These are phyloP conservation scores for Syngnathus rostellatus DNA, from an alignment of 2,797 vertebrate genomes.

Conservation along the genomic window DNA sequence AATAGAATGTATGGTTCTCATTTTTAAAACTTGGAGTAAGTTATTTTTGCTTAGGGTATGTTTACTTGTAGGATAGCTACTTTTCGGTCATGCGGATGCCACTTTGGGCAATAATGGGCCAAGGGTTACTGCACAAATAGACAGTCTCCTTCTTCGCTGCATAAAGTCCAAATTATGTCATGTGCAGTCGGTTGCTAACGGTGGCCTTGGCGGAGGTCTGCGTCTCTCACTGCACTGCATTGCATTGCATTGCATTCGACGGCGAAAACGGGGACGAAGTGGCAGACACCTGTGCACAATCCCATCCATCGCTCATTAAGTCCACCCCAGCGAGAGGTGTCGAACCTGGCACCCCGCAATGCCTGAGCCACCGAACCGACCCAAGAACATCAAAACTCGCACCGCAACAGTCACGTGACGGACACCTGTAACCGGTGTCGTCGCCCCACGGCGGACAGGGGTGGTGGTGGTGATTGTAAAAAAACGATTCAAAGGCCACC, in stretches of 20 bases:
- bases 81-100: no score
- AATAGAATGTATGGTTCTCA: no score
- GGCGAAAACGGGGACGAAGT: not conserved
- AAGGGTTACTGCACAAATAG: not conserved
- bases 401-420: constrained; percentile 30
- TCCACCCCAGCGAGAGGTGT: not conserved
- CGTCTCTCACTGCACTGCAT: not conserved
- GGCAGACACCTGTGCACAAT: not conserved
- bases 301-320: not conserved
- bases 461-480: not conserved
- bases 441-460: not conserved
- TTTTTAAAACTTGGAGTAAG: no score
- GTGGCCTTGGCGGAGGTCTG: not conserved
- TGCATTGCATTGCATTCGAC: not conserved
- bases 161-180: not conserved
- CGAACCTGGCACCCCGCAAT: not conserved
- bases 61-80: not conserved
- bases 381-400: constrained; percentile 14
- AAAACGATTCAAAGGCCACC: not conserved
- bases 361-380: not conserved
- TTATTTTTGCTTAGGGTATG: not conserved
- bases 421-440: constrained; percentile 63
- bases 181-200: not conserved
- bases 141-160: no score
- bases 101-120: not conserved